These are phyloP conservation scores for Lucinisca nassula DNA, from an alignment of 2,888 invertebrate genomes.

Conservation along the genomic window DNA sequence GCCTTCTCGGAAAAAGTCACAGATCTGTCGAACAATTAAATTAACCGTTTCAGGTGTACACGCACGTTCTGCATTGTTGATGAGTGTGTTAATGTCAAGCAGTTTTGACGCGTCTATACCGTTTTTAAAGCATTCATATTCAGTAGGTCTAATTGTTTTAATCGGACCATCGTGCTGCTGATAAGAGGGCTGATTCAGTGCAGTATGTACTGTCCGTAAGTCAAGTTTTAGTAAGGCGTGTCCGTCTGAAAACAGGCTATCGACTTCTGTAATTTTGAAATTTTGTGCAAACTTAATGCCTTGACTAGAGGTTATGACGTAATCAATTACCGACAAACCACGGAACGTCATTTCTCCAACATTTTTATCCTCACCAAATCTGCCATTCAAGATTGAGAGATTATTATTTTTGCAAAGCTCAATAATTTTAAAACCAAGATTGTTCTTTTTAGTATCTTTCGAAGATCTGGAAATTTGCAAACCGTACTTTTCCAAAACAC, in stretches of 20 bases:
- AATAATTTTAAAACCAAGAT: neutral
- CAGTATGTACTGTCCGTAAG: no score
- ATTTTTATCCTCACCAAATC: neutral
- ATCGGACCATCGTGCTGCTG: no score
- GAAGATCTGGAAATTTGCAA: neutral
- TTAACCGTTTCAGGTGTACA: no score
- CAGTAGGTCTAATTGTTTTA: no score
- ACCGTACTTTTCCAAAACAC: neutral
- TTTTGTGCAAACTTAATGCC: neutral
- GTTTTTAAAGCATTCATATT: no score
- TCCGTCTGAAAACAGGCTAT: neutral
- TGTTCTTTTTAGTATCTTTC: neutral
- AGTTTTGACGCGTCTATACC: no score
- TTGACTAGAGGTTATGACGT: neutral
- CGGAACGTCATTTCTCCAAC: neutral
- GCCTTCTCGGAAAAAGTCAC: no score
- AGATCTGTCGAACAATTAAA: no score
- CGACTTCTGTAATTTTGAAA: neutral
- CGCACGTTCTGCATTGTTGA: no score
- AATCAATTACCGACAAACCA: neutral
- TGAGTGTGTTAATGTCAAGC: no score
- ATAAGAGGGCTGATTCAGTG: no score
- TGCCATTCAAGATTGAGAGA: neutral
- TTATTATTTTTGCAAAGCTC: neutral
- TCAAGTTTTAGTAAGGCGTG: neutral